Base-by-base conservation (phyloP, 2,888 invertebrate species). In the Acronicta alni region DNA sequence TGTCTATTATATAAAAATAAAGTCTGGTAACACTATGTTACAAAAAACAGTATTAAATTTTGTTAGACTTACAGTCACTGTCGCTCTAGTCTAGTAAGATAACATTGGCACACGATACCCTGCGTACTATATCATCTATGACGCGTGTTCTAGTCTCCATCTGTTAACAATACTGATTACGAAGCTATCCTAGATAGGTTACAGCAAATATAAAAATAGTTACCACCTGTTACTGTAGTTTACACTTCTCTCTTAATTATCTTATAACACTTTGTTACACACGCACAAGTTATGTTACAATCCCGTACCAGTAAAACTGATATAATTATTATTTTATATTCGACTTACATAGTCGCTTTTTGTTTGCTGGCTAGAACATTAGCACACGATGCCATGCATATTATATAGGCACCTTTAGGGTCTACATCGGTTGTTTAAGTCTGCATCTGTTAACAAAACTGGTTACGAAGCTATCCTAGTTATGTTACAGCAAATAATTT, bases 111-210 rank as follows among this genome's bases (percentile, higher is more conserved):
- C 20, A 20, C 20, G 20, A 20, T 20, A 20, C 5, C 20, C 20
- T 20, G 20, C 20, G 20, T 20, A 4, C 2, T 20, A 20, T 20
- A 20, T 5, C 5, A 20, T 5, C 20, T 20, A 20, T 20, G 5
- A 4, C 20, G 2, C n/a, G 26, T 10, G 5, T 26, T 26, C 26
- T 9, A 26, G 9, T 26, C 26, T 9, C 38, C 9, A 55, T 37
- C 65, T 66, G 66, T 56, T 26, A 70, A 66, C 42, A 64, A 66
- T 38, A 64, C 17, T n/a, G 12, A 56, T 70, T 64, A 66, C 23
- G 46, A 5, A 30, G 26, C 42, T 63, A 66, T 42, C 18, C 65
- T 70, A 63, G 20, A 18, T 48, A 45, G n/a, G n/a, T n/a, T 14
- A 9, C 10, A 17, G 42, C 9, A 8, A 62, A 30, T 15, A 46